Percentiles rank a stretch among this genome's conserved stretches.
Evolutionary conservation across 2,113 vertebrate species (phyloP).

Genomic region (Poeciliopsis prolifica): DNA sequence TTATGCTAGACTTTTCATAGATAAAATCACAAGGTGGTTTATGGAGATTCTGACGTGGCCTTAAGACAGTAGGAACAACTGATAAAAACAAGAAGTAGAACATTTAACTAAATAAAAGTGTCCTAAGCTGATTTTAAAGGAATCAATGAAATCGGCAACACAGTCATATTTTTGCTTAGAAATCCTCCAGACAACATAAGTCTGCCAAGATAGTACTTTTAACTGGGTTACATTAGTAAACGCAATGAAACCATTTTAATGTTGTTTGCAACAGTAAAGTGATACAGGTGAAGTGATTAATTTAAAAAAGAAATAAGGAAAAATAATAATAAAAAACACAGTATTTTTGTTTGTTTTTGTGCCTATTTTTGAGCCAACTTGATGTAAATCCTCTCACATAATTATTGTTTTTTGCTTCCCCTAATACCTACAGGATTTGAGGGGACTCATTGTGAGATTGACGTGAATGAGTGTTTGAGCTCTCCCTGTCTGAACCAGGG

Average conservation of each 20-base stretch:
- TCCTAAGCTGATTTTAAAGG: too few relatives aligned
- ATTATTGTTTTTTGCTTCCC: not conserved
- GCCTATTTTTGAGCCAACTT: not conserved
- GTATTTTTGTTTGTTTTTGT: not conserved
- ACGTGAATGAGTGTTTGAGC: constrained; percentile 86
- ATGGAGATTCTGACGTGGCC: too few relatives aligned
- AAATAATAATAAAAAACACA: not conserved
- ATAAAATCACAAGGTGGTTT: too few relatives aligned
- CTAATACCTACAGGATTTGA: constrained; percentile 80
- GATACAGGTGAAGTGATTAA: not conserved
- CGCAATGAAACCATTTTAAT: not conserved
- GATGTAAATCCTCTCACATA: not conserved
- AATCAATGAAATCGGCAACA: too few relatives aligned
- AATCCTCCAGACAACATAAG: not conserved
- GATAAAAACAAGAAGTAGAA: not conserved
- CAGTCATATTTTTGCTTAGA: not conserved
- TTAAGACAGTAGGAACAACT: not conserved
- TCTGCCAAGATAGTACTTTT: not conserved
- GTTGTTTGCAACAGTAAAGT: too few relatives aligned
- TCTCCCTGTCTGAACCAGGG: constrained; percentile 89
- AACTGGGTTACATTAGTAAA: not conserved
- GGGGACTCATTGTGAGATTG: constrained; percentile 84
- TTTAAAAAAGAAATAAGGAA: not conserved
- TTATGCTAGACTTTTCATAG: too few relatives aligned
- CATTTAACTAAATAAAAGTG: too few relatives aligned